These are phyloP conservation scores for Charanyca ferruginea DNA, from an alignment of 2,888 invertebrate genomes.

Conservation along the genomic window DNA sequence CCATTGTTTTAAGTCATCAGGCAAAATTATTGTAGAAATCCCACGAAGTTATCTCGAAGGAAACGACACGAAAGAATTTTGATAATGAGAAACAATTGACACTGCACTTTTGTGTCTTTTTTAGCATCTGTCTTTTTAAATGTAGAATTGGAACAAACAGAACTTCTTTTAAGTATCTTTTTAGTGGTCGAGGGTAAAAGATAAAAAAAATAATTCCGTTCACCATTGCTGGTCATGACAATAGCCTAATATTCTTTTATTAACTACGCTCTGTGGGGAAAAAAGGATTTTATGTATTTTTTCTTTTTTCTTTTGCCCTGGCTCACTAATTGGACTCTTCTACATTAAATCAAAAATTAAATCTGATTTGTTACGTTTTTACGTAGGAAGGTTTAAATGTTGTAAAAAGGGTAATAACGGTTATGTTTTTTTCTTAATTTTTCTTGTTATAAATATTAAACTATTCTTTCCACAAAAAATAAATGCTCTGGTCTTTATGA, in stretches of 20 bases:
- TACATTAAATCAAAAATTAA: constrained; percentile 55
- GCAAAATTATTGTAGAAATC: constrained; percentile 37
- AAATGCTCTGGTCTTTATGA: too few relatives aligned
- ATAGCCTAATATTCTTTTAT: constrained; percentile 60
- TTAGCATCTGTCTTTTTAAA: background rate
- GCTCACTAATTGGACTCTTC: constrained; percentile 50
- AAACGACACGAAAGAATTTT: constrained; percentile 13
- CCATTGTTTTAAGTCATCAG: constrained; percentile 44
- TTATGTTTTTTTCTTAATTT: constrained; percentile 13
- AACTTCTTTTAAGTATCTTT: constrained; percentile 23
- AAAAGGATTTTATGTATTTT: constrained; percentile 36
- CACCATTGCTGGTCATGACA: constrained; percentile 43
- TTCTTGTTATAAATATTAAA: background rate
- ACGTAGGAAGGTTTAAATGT: background rate
- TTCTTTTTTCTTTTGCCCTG: constrained; percentile 23
- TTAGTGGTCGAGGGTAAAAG: constrained; percentile 10
- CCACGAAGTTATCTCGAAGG: constrained; percentile 1
- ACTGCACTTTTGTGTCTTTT: background rate
- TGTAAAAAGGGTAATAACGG: constrained; percentile 9
- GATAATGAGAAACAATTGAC: constrained; percentile 2
- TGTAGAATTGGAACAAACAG: background rate
- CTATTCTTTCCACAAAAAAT: background rate
- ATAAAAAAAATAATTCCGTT: constrained; percentile 66
- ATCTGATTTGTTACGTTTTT: constrained; percentile 32
- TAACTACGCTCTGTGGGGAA: constrained; percentile 41